phyloP scores from a whole-genome alignment of 2,113 vertebrate genomes.

The Orycteropus afer region DNA sequence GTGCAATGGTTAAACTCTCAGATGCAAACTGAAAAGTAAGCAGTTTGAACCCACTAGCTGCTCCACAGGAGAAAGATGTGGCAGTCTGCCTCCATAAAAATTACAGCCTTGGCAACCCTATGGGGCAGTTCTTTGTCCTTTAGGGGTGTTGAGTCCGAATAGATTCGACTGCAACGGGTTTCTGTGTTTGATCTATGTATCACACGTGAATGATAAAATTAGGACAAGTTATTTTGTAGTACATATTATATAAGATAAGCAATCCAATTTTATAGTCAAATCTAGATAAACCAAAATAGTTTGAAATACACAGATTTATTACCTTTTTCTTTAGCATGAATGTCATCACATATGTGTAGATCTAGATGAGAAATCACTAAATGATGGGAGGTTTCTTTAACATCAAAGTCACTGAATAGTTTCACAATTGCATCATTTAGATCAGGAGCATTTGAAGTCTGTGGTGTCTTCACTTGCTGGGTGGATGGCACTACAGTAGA shows the following conservation, averaged over 20 bases:
- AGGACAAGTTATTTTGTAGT: neutral
- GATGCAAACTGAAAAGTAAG: neutral
- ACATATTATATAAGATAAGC: neutral
- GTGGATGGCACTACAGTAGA: constrained; percentile 86
- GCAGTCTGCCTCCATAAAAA: neutral
- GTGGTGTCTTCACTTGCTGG: constrained; percentile 92
- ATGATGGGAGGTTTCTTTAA: constrained; percentile 98
- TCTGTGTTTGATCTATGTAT: neutral
- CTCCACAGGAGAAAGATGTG: neutral
- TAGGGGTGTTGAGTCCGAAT: neutral
- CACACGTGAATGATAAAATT: constrained; percentile 28
- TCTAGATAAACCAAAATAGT: constrained; percentile 9
- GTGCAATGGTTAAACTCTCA: neutral
- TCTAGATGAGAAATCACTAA: constrained; percentile 97
- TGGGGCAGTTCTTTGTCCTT: neutral
- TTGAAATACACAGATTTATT: constrained; percentile 48
- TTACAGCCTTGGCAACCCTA: neutral
- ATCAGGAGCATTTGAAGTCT: constrained; percentile 89
- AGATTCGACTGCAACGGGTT: neutral
- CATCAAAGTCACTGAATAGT: constrained; percentile 93
- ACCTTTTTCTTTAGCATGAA: constrained; percentile 96
- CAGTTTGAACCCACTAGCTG: neutral
- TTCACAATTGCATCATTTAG: constrained; percentile 93
- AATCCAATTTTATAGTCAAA: constrained; percentile 27
- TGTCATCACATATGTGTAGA: constrained; percentile 98